A percentile compares a stretch with the other conserved stretches of the same genome.
These are phyloP conservation scores for Chrosomus eos DNA, from an alignment of 2,797 vertebrate genomes.

Conservation along the genomic window DNA sequence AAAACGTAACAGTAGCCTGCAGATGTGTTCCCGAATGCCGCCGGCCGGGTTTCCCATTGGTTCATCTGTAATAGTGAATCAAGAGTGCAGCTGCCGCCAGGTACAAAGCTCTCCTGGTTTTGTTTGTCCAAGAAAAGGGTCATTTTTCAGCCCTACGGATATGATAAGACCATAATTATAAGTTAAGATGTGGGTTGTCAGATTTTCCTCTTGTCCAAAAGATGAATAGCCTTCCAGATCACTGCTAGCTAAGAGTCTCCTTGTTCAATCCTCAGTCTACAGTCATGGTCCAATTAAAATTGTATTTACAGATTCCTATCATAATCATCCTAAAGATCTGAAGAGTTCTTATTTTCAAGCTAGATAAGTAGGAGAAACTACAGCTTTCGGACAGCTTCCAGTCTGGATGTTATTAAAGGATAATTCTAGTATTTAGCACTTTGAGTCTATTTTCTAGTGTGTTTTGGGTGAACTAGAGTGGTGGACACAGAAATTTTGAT, in stretches of 20 bases:
- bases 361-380: not conserved
- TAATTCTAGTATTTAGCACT: no score
- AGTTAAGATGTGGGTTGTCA: slow-evolving; percentile 50
- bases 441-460: no score
- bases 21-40: slow-evolving; percentile 46
- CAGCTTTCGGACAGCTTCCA: no score
- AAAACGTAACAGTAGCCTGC: slow-evolving; percentile 45
- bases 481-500: no score
- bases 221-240: slow-evolving; percentile 27
- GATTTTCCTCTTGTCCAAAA: slow-evolving; percentile 23
- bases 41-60: slow-evolving; percentile 16
- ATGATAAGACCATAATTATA: slow-evolving; percentile 45
- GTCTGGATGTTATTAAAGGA: no score
- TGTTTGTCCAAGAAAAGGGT: slow-evolving; percentile 34
- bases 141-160: slow-evolving; percentile 47
- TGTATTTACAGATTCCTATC: slow-evolving; percentile 18
- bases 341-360: slow-evolving; percentile 15
- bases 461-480: no score
- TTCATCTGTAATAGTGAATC: slow-evolving; percentile 42
- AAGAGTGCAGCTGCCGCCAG: slow-evolving; percentile 19
- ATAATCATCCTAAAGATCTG: not conserved
- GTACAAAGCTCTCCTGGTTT: slow-evolving; percentile 30
- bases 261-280: not conserved
- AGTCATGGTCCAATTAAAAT: slow-evolving; percentile 9
- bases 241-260: not conserved